Evolutionary conservation across 1,140 invertebrate species (phyloP).

Genomic region (Ips nitidus): DNA sequence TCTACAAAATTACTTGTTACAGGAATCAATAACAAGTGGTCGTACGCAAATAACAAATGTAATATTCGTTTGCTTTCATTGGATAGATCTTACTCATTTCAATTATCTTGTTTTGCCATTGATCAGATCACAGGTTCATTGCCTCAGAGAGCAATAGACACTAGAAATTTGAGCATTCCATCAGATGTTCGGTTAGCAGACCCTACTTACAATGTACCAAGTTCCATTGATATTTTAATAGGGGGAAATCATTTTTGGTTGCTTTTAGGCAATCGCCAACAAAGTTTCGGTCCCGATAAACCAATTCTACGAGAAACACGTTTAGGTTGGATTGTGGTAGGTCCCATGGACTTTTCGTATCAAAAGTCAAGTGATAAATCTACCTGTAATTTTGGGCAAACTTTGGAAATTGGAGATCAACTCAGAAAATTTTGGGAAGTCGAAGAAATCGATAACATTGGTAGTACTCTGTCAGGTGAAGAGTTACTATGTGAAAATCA

Average conservation of each 20-base stretch:
- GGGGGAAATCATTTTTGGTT: too few species aligned
- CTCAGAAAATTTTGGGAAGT: too few species aligned
- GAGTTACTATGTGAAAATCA: too few species aligned
- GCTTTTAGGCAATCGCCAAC: not conserved
- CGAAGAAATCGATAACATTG: too few species aligned
- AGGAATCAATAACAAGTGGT: constrained; percentile 2
- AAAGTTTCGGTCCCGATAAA: not conserved
- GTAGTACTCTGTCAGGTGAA: too few species aligned
- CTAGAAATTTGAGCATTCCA: too few species aligned
- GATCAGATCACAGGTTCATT: not conserved
- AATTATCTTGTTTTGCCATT: not conserved
- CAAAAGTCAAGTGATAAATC: too few species aligned
- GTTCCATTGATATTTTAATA: not conserved
- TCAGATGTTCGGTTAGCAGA: too few species aligned
- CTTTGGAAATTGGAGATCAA: too few species aligned
- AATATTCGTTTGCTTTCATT: constrained; percentile 3
- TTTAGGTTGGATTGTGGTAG: not conserved
- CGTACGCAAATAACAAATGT: constrained; percentile 2
- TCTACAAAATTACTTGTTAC: not conserved
- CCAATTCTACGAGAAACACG: not conserved
- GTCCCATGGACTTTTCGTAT: not conserved
- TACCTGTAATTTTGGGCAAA: too few species aligned
- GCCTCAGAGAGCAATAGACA: too few species aligned
- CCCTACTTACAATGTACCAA: constrained; percentile 1
- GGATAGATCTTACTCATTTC: not conserved